Evolutionary conservation across 23 tunicate genomes (phyloP), one percentile per base, ranked within the genome.

Genomic region (Halocynthia aurantium): DNA sequence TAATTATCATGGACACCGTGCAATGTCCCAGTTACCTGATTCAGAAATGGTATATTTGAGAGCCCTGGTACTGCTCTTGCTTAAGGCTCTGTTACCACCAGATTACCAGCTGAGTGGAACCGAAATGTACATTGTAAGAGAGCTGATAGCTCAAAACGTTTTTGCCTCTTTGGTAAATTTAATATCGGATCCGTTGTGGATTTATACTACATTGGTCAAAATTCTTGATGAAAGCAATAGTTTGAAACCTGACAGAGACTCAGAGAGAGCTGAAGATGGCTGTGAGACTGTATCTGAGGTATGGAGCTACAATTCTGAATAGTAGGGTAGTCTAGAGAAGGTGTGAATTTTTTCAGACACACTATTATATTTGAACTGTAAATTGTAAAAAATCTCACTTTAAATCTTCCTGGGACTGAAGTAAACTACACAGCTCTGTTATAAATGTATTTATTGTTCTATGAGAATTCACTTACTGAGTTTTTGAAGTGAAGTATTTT

Each of bases 1-100:
- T 22, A 85, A 73, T 15, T 77, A 69, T 13, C 84, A 82, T 61
- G 87, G 90, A 6, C 98, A 92, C 64, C 88, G 79, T 73, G 92
- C 87, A 11, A 82, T 92, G 88, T 82, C 84, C 17, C 71, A 84
- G 57, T 73, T 82, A 20, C 93, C 93, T 6, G 87, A 80, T 61
- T 76, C 92, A 7, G 93, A 92, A 77, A 63, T 78, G 57, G 87
- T 86, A 53, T 87, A 92, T 61, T 80, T 83, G 8, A 78, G 98
- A 5, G 74, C 89, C 6, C 56, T 92, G 11, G 83, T 80, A 13
- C 65, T 82, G 8, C 75, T 86, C 0, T 19, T 92, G 52, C 70
- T 92, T 19, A 92, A 92, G 63, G 92, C 78, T n/a, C 78, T 92
- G 5, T 66, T 92, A n/a, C 98, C 98, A 12, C 21, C 52, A 54